These are phyloP conservation scores for Sinelater perroti DNA, from an alignment of 2,888 invertebrate genomes.

Conservation along the genomic window DNA sequence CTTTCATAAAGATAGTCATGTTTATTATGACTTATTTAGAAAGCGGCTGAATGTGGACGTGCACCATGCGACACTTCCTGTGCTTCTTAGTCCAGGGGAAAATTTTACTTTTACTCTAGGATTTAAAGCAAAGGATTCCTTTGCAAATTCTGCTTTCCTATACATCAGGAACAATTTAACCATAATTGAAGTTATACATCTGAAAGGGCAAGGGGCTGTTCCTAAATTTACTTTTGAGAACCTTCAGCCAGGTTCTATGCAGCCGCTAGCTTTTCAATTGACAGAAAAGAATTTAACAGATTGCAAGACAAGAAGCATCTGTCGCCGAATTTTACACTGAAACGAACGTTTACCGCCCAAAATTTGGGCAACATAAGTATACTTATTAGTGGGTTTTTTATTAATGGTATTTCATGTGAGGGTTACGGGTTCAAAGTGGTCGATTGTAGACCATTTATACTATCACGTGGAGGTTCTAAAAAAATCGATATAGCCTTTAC, in stretches of 20 bases:
- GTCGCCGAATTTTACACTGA: constrained; percentile 75
- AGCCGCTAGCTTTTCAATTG: constrained; percentile 84
- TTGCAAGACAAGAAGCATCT: constrained; percentile 60
- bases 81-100: constrained; percentile 69
- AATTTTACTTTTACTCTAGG: constrained; percentile 62
- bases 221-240: constrained; percentile 91
- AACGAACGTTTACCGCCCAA: constrained; percentile 82
- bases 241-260: constrained; percentile 78
- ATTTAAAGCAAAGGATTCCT: constrained; percentile 62
- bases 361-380: constrained; percentile 94
- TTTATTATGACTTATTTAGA: constrained; percentile 34
- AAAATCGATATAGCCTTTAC: constrained; percentile 88
- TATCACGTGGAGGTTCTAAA: constrained; percentile 76
- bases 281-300: constrained; percentile 67
- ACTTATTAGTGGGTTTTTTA: constrained; percentile 71
- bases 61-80: constrained; percentile 63
- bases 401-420: constrained; percentile 75
- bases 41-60: constrained; percentile 49
- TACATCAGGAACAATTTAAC: constrained; percentile 91
- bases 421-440: constrained; percentile 82
- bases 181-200: constrained; percentile 82
- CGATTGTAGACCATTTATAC: constrained; percentile 76
- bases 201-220: constrained; percentile 84
- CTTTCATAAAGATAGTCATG: constrained; percentile 33
- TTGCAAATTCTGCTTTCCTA: constrained; percentile 62